A percentile compares a stretch with the other conserved stretches of the same genome.
phyloP scores from a whole-genome alignment of 1,140 invertebrate genomes.

The Drosophila lacteicornis region DNA sequence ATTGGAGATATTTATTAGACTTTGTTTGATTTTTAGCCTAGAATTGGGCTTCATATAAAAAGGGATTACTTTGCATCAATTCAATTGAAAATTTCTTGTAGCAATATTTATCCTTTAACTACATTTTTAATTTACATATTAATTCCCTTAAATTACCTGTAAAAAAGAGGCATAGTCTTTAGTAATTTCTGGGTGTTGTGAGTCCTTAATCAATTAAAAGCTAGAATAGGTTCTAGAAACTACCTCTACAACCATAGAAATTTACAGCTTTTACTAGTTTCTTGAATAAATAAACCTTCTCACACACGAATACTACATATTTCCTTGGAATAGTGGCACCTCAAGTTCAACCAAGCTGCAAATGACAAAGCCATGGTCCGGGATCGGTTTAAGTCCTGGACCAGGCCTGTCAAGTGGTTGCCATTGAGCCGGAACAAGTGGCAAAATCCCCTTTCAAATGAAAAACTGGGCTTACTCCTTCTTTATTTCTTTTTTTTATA shows the following conservation, averaged over 20 bases:
- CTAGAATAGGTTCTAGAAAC: too few species aligned
- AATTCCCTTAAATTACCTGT: too few species aligned
- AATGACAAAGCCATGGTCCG: slow-evolving; percentile 30
- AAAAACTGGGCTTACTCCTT: slow-evolving; percentile 10
- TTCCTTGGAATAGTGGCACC: slow-evolving; percentile 2
- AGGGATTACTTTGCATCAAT: too few species aligned
- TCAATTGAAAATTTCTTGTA: too few species aligned
- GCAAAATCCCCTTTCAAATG: slow-evolving; percentile 20
- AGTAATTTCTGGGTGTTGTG: too few species aligned
- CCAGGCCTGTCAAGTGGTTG: slow-evolving; percentile 43
- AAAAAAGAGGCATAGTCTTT: too few species aligned
- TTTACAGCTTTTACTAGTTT: neutral
- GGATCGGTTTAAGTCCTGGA: slow-evolving; percentile 12
- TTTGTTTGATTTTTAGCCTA: too few species aligned
- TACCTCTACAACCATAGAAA: neutral
- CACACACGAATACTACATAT: too few species aligned
- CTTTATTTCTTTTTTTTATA: neutral
- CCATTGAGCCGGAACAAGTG: slow-evolving; percentile 44
- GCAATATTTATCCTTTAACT: too few species aligned
- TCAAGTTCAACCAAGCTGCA: slow-evolving; percentile 22
- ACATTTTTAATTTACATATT: too few species aligned
- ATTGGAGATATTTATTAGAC: too few species aligned
- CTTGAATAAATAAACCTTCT: neutral
- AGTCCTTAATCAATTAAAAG: neutral
- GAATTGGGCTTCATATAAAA: too few species aligned